Conservation (phyloP, 2,797 vertebrate species). For the Pyrocephalus nanus region DNA sequence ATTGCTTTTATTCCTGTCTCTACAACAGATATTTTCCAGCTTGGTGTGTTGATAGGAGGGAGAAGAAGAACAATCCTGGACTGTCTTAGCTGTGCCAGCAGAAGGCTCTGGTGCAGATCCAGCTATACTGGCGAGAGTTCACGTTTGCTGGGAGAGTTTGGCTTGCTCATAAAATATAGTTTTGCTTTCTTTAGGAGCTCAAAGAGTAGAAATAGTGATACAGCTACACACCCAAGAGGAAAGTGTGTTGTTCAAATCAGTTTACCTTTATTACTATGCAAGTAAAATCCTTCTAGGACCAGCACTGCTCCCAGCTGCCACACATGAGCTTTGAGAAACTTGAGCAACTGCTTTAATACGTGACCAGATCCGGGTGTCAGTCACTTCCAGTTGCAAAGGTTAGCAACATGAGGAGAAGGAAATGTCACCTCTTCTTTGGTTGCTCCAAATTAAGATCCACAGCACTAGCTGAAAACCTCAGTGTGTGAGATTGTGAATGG, state of each 20-base stretch:
- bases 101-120: slow-evolving; percentile 22
- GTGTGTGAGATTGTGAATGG: background rate
- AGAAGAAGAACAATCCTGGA: background rate
- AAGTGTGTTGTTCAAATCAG: background rate
- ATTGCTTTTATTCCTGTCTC: slow-evolving; percentile 13
- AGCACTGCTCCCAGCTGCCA: background rate
- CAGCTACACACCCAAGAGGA: background rate
- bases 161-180: background rate
- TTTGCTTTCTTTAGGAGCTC: background rate
- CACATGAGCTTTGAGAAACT: background rate
- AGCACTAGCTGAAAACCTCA: background rate
- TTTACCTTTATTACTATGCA: background rate
- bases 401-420: background rate
- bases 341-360: background rate
- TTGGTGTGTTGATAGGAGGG: background rate
- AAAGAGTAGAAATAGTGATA: background rate
- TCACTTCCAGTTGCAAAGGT: background rate
- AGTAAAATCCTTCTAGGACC: background rate
- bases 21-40: slow-evolving; percentile 5
- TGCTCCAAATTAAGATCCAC: background rate
- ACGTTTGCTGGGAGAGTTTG: background rate
- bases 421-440: background rate
- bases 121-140: background rate
- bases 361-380: background rate
- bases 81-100: slow-evolving; percentile 37